Evolutionary conservation across 2,888 invertebrate species (phyloP).

Genomic region (Metalampra italica): DNA sequence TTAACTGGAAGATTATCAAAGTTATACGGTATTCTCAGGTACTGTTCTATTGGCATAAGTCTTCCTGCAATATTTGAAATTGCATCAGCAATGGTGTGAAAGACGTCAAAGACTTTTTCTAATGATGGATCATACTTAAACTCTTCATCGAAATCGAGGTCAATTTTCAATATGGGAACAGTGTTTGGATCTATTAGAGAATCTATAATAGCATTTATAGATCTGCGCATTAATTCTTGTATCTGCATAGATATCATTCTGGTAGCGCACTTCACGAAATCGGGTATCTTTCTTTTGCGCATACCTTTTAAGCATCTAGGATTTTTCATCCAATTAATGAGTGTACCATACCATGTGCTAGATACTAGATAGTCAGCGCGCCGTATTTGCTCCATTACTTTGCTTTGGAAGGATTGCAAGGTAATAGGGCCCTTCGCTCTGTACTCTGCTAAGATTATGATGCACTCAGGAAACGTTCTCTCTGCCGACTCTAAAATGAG

Average conservation of each 20-base stretch:
- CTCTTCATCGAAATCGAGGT: constrained; percentile 73
- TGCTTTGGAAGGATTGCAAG: constrained; percentile 48
- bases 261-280: constrained; percentile 62
- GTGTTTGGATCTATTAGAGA: constrained; percentile 69
- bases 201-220: constrained; percentile 80
- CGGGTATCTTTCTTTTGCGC: constrained; percentile 50
- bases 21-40: constrained; percentile 57
- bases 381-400: constrained; percentile 58
- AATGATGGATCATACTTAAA: constrained; percentile 80
- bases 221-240: constrained; percentile 82
- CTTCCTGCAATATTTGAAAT: constrained; percentile 78
- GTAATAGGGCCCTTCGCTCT: constrained; percentile 57
- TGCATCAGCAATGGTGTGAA: constrained; percentile 76
- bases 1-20: constrained; percentile 75
- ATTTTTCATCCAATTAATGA: constrained; percentile 68
- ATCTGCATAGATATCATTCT: constrained; percentile 79
- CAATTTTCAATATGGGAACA: constrained; percentile 81
- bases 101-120: constrained; percentile 74
- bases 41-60: constrained; percentile 78
- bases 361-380: constrained; percentile 63
- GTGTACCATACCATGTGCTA: constrained; percentile 64
- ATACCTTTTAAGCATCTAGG: constrained; percentile 64
- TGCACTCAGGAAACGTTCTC: constrained; percentile 67
- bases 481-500: constrained; percentile 76
- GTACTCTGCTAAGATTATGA: constrained; percentile 75